Percentiles rank a stretch among this genome's conserved stretches.
Evolutionary conservation across 2,888 invertebrate species (phyloP).

Genomic region (Stenoptilia bipunctidactyla): DNA sequence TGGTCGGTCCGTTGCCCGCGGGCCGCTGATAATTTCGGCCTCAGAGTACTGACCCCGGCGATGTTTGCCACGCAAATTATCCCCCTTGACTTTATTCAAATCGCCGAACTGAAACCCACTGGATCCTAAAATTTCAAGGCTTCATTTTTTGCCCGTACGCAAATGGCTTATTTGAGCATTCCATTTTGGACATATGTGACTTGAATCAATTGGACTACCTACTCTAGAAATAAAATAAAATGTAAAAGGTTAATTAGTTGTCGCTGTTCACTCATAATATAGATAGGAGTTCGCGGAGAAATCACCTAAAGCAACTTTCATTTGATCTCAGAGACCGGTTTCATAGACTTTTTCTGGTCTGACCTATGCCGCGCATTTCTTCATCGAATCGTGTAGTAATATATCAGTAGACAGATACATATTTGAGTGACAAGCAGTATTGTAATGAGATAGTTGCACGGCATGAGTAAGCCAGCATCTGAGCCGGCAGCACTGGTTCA

Average conservation of each 20-base stretch:
- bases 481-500: slow-evolving; percentile 16
- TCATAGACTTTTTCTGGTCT: slow-evolving; percentile 28
- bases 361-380: slow-evolving; percentile 13
- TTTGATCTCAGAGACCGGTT: slow-evolving; percentile 43
- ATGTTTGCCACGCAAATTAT: slow-evolving; percentile 63
- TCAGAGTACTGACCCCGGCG: slow-evolving; percentile 49
- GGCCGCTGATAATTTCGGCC: slow-evolving; percentile 8
- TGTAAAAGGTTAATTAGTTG: too few relatives aligned
- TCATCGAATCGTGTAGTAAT: not conserved
- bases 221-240: too few relatives aligned
- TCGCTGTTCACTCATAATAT: slow-evolving; percentile 4
- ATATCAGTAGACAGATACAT: too few relatives aligned
- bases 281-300: slow-evolving; percentile 36
- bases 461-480: not conserved
- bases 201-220: too few relatives aligned
- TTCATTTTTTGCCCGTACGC: slow-evolving; percentile 9
- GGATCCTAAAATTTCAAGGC: slow-evolving; percentile 13
- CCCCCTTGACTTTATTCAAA: slow-evolving; percentile 67
- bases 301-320: slow-evolving; percentile 44
- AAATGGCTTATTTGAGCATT: too few relatives aligned
- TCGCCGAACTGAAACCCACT: slow-evolving; percentile 30
- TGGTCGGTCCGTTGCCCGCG: slow-evolving; percentile 59
- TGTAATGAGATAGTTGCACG: not conserved
- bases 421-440: slow-evolving; percentile 3
- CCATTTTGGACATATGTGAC: too few relatives aligned